Percentiles rank a stretch among this genome's conserved stretches.
Evolutionary conservation across 2,888 invertebrate species (phyloP).

Genomic region (Trypoxylon attenuatum): DNA sequence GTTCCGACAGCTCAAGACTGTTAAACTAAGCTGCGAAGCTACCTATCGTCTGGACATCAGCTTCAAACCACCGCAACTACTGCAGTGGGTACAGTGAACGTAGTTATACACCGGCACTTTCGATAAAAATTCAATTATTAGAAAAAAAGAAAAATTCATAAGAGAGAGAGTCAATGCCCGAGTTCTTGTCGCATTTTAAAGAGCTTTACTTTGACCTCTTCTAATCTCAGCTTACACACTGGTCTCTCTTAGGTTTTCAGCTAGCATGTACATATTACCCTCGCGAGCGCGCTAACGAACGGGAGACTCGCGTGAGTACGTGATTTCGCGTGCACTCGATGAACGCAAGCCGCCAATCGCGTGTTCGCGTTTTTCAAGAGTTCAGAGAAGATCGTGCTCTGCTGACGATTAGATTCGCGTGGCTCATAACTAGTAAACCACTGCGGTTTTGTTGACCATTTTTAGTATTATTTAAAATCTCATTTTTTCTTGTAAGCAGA

Average conservation of each 20-base stretch:
- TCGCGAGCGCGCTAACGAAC: too few relatives aligned
- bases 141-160: too few relatives aligned
- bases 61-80: slow-evolving; percentile 76
- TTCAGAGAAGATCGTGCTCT: not conserved
- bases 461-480: not conserved
- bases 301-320: not conserved
- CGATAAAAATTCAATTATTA: too few relatives aligned
- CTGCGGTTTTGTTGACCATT: not conserved
- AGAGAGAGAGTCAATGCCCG: too few relatives aligned
- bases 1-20: slow-evolving; percentile 77
- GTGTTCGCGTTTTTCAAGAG: not conserved
- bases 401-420: not conserved
- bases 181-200: too few relatives aligned
- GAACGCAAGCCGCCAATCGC: not conserved
- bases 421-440: not conserved
- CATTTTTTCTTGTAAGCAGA: too few relatives aligned
- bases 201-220: too few relatives aligned
- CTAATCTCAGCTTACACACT: too few relatives aligned
- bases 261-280: too few relatives aligned
- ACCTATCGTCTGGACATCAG: slow-evolving; percentile 77
- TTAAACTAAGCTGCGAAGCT: slow-evolving; percentile 77
- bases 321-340: not conserved
- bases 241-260: too few relatives aligned
- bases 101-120: not conserved
- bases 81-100: slow-evolving; percentile 75